Evolutionary conservation across 2,888 invertebrate species (phyloP).

Genomic region (Palloptera scutellata): DNA sequence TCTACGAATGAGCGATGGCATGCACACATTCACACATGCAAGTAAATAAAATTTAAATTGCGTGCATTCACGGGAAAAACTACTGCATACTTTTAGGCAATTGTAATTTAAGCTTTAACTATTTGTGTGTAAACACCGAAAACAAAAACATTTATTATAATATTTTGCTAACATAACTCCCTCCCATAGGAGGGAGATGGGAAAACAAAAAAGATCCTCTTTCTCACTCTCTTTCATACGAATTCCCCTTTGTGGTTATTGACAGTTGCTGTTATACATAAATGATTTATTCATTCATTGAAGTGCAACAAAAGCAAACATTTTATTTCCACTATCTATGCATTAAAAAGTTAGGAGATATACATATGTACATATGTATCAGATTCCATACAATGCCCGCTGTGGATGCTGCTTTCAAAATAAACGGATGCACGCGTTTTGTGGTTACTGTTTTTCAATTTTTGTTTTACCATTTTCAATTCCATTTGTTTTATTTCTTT

Average conservation of each 20-base stretch:
- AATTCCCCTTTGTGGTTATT: no score
- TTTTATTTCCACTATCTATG: not conserved
- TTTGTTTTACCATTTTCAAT: slow-evolving; percentile 12
- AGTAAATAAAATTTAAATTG: not conserved
- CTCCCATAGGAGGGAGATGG: not conserved
- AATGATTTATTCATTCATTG: slow-evolving; percentile 27
- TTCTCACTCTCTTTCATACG: no score
- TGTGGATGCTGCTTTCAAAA: slow-evolving; percentile 9
- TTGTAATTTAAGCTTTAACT: not conserved
- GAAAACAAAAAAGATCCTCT: no score
- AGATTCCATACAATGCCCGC: not conserved
- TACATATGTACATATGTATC: not conserved
- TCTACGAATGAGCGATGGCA: no score
- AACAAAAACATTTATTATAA: no score
- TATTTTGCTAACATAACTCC: not conserved
- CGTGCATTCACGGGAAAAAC: no score
- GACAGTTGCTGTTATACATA: slow-evolving; percentile 14
- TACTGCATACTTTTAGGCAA: not conserved
- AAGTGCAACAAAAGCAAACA: slow-evolving; percentile 17
- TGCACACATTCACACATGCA: no score
- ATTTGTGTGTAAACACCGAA: no score
- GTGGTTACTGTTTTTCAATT: slow-evolving; percentile 12
- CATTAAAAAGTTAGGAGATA: not conserved
- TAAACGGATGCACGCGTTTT: slow-evolving; percentile 17
- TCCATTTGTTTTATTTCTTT: slow-evolving; percentile 10